Base-by-base conservation (phyloP, 2,797 vertebrate genomes). In the Anguilla obscura region DNA sequence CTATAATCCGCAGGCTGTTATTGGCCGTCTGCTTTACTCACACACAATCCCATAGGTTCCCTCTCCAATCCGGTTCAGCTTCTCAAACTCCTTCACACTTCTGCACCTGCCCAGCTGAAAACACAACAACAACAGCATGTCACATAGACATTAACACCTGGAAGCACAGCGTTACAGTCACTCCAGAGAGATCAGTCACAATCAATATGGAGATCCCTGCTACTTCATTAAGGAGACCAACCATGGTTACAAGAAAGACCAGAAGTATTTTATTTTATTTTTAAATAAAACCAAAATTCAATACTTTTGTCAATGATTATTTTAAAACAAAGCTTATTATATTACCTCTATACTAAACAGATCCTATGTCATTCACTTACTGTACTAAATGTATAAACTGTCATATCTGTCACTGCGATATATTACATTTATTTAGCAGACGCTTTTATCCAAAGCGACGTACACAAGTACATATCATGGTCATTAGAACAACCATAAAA, bases 11-110 rank as follows among this genome's bases (percentile, higher is more conserved):
- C 30, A 30, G 12, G 30, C 18, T 10, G 58, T 8, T n/a, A 87
- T 4, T 12, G 48, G 3, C 14, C n/a, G 76, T 84, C 36, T 86
- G 56, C 63, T 12, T 7, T 24, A 96, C 98, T 98, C 89, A 99
- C 98, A 99, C 88, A 99, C 98, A 0, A 99, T 99, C 91, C 98
- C 98, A 0, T 99, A 99, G 0, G 98, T 99, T 91, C 98, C 98
- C 91, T 99, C 98, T 83, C 98, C 98, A 0, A 99, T 98, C 0
- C 98, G 96, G 85, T 99, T 99, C 85, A 99, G 94, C 90, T 99
- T 99, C 96, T 98, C 98, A 2, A 99, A 99, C 92, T 99, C 98
- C 91, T 98, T 96, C 89, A 99, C 98, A 0, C 97, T 99, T 85
- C 98, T 96, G 93, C 98, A 98, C 88, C 94, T 97, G 8, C 98